A percentile compares a stretch with the other conserved stretches of the same genome.
These are phyloP conservation scores for Drosophila kuntzei DNA, from an alignment of 2,888 invertebrate species.

Conservation along the genomic window DNA sequence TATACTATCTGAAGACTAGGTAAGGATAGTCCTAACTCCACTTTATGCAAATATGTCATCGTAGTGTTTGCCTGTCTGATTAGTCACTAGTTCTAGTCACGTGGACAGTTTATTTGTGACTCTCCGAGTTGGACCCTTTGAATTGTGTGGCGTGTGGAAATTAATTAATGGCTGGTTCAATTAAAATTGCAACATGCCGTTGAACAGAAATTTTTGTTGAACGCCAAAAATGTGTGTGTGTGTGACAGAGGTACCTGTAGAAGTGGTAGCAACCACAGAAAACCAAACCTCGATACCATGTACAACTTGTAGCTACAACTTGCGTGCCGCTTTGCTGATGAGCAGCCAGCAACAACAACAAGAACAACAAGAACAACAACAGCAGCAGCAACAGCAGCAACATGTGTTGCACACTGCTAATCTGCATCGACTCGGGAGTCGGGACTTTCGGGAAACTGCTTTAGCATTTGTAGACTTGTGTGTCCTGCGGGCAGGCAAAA, in stretches of 20 bases:
- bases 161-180: constrained; percentile 85
- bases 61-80: constrained; percentile 14
- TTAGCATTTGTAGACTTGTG: constrained; percentile 51
- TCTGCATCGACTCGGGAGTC: constrained; percentile 55
- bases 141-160: constrained; percentile 71
- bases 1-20: neutral
- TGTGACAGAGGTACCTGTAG: constrained; percentile 10
- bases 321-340: constrained; percentile 76
- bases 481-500: constrained; percentile 69
- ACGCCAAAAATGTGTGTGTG: constrained; percentile 47
- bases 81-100: constrained; percentile 40
- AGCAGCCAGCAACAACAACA: constrained; percentile 53
- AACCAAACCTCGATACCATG: constrained; percentile 53
- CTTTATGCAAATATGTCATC: constrained; percentile 2
- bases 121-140: constrained; percentile 31
- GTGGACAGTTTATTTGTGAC: constrained; percentile 20
- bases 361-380: too few species aligned
- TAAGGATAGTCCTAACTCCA: neutral
- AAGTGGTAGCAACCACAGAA: constrained; percentile 24
- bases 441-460: constrained; percentile 18
- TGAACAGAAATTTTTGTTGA: constrained; percentile 72
- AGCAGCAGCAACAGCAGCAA: constrained; percentile 49
- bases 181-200: constrained; percentile 85
- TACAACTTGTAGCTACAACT: constrained; percentile 79
- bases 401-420: constrained; percentile 73